Base-by-base conservation (phyloP, 2,797 vertebrate species). In the Eupleurogrammus muticus region DNA sequence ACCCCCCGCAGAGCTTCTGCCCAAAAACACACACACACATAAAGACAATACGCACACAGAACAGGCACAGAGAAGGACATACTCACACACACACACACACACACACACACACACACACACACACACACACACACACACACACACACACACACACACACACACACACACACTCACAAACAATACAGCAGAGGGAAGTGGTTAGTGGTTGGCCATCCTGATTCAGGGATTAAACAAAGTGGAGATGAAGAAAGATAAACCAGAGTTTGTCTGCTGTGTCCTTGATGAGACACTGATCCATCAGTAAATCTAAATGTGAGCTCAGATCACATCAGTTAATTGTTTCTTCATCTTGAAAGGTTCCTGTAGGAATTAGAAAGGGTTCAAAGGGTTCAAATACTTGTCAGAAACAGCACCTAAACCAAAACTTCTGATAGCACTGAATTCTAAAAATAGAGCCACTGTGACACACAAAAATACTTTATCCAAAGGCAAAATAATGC, bases 1-100 rank as follows among this genome's bases (percentile, higher is more conserved):
- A 98, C 92, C 23, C 97, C 97, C 83, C 96, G 94, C 92, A 98
- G 95, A 82, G 98, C 98, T 92, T 99, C 97, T 98, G 94, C 76
- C 54, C 77, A 83, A 60, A 92, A 94, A 84, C 84, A 89, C 63
- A 84, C 58, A 81, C 2, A 67, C 65, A 88, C 79, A 80, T 59
- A 82, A 52, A 81, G 55, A 88, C 72, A 73, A 40, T 38, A 74
- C 61, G 56, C 28, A 46, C 20, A 70, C 11, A 38, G 38, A 59
- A 66, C 51, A 47, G 12, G 21, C 50, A 56, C 47, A 53, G 17
- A 42, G 48, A 49, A 54, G 16, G 64, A 72, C 62, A 44, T 42
- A 78, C 14, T n/a, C 56, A 53, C 23, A 77, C 34, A 50, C 12
- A 77, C 28, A 62, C 16, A 16, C 36, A 58, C 19, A 58, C 13